Base-by-base conservation (phyloP, 2,797 vertebrate genomes). In the Todus mexicanus region DNA sequence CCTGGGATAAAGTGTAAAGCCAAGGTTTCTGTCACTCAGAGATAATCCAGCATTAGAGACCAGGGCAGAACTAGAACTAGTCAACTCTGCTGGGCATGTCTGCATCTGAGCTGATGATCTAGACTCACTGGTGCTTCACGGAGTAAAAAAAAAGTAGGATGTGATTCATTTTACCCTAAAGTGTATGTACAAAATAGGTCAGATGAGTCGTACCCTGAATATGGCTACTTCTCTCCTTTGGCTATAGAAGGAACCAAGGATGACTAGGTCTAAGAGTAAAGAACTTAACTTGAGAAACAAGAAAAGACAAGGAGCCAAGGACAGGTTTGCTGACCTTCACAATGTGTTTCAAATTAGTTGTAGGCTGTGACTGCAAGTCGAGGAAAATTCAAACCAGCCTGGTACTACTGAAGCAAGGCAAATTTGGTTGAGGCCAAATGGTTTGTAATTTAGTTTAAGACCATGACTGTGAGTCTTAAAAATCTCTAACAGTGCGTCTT, bases 331-430 rank as follows among this genome's bases (percentile, higher is more conserved):
- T 93, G 92, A 85, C 69, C 81, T 94, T 94, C 70, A 19, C 91
- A 93, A 91, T 90, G 37, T 97, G 96, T 88, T 97, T 95, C 80
- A 66, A 87, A 95, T 97, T 96, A 97, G 84, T 31, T 94, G 82
- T 90, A 90, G 92, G 87, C 93, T 74, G 48, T 75, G 80, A 87
- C 86, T 91, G n/a, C 71, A 59, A 90, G 84, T 79, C 45, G 59
- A 82, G 91, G 94, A 92, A 95, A 92, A 96, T 93, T 94, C 89
- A 91, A 93, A 96, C 87, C 89, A 96, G 95, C 73, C 86, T 90
- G 87, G 73, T 27, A 76, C 72, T 92, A 93, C 25, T 64, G 84
- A 80, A 93, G 92, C 92, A 78, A 94, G 94, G 69, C 57, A 40
- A 29, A 84, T 90, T 90, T 90, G 26, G 76, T 81, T 57, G 81